phyloP scores from a whole-genome alignment of 1,140 invertebrate species.

The Macrosteles quadrilineatus region DNA sequence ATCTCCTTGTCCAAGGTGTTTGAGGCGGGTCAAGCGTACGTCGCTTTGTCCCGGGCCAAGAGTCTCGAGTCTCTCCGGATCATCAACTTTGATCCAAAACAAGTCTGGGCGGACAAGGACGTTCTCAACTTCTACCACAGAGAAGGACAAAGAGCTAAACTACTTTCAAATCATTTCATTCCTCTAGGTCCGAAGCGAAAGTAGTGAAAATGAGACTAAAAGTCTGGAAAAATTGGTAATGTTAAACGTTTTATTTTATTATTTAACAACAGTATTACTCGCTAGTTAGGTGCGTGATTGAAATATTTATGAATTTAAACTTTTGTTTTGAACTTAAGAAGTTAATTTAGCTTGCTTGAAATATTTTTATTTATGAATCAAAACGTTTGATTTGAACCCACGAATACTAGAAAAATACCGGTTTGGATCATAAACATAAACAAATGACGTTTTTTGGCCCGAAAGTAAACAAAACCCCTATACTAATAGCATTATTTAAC shows the following conservation, averaged over 20 bases:
- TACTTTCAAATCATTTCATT: not conserved
- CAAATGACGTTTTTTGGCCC: no score
- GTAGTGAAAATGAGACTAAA: not conserved
- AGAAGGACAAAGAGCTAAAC: conserved; percentile 52
- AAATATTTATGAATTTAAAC: not conserved
- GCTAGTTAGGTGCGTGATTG: not conserved
- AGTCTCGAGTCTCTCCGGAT: conserved; percentile 82
- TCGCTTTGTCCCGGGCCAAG: conserved; percentile 88
- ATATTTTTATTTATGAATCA: no score
- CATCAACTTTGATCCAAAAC: conserved; percentile 81
- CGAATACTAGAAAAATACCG: no score
- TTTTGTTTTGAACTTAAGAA: not conserved
- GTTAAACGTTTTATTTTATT: not conserved
- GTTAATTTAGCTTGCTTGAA: not conserved
- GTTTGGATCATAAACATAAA: no score
- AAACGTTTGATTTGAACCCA: no score
- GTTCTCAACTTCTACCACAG: conserved; percentile 84
- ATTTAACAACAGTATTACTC: not conserved
- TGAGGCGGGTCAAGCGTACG: conserved; percentile 94
- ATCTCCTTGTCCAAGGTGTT: conserved; percentile 89
- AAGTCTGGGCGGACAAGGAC: conserved; percentile 86
- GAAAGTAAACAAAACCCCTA: no score
- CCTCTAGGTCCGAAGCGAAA: not conserved
- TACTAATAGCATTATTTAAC: no score
- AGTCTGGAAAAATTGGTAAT: not conserved